phyloP scores from a whole-genome alignment of 2,113 vertebrate species.

The Nasalis larvatus region DNA sequence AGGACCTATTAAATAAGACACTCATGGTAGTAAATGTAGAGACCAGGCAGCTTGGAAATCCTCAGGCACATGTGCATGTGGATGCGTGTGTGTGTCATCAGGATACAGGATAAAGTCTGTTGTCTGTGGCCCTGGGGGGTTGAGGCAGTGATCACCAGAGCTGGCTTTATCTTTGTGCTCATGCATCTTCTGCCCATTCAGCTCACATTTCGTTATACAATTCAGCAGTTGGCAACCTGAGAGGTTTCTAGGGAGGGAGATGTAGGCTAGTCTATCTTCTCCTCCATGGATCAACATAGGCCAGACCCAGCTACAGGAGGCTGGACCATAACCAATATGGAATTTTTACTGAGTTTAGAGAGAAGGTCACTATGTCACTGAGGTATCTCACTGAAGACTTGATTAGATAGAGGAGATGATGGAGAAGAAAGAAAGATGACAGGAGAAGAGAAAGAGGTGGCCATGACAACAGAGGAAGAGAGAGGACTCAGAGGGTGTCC shows the following conservation, averaged over 20 bases:
- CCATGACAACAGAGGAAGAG: neutral
- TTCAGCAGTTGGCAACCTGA: neutral
- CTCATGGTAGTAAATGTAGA: neutral
- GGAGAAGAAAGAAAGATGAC: neutral
- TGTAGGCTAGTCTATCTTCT: neutral
- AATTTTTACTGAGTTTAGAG: neutral
- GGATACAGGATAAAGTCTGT: neutral
- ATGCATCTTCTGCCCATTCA: neutral
- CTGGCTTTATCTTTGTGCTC: neutral
- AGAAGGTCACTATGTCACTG: neutral
- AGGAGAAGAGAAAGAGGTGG: neutral
- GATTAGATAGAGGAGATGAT: neutral
- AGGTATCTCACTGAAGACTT: neutral
- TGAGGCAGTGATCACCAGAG: neutral
- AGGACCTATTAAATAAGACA: neutral
- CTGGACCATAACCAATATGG: neutral
- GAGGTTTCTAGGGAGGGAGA: neutral
- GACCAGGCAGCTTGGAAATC: neutral
- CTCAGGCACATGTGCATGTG: neutral
- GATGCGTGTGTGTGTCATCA: neutral
- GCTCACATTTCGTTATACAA: neutral
- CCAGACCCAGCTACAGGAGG: neutral
- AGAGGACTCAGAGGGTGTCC: neutral
- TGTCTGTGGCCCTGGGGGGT: neutral
- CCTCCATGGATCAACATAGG: neutral